These are phyloP conservation scores for Halesus radiatus DNA, from an alignment of 1,140 invertebrate species.

Conservation along the genomic window DNA sequence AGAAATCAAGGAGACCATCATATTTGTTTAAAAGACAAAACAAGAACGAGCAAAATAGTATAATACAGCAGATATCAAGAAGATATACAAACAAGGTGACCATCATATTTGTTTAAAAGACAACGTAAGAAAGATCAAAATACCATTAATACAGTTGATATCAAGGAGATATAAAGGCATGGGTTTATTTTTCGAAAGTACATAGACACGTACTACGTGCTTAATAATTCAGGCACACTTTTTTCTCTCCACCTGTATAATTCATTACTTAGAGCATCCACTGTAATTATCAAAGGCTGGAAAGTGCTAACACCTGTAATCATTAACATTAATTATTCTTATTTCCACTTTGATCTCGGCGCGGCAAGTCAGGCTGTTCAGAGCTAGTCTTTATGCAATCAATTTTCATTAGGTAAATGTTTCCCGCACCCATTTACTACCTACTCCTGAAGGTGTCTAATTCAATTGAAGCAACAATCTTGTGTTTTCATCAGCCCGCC, in stretches of 20 bases:
- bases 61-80: too few relatives aligned
- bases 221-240: not conserved
- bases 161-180: too few relatives aligned
- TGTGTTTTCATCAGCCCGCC: conserved; percentile 36
- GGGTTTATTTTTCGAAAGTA: too few relatives aligned
- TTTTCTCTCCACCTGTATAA: not conserved
- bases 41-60: too few relatives aligned
- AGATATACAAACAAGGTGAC: too few relatives aligned
- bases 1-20: too few relatives aligned
- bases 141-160: too few relatives aligned
- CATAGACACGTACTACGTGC: not conserved
- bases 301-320: not conserved
- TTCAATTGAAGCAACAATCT: conserved; percentile 48
- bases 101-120: too few relatives aligned
- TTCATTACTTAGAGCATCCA: not conserved
- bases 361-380: not conserved
- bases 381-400: conserved; percentile 16
- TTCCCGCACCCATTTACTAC: conserved; percentile 20
- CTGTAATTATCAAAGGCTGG: not conserved
- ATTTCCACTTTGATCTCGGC: not conserved
- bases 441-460: conserved; percentile 43
- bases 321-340: not conserved
- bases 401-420: conserved; percentile 50
- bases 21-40: too few relatives aligned
- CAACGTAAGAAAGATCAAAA: too few relatives aligned